These are phyloP conservation scores for Orchestes rusci DNA, from an alignment of 2,888 invertebrate species.

Conservation along the genomic window DNA sequence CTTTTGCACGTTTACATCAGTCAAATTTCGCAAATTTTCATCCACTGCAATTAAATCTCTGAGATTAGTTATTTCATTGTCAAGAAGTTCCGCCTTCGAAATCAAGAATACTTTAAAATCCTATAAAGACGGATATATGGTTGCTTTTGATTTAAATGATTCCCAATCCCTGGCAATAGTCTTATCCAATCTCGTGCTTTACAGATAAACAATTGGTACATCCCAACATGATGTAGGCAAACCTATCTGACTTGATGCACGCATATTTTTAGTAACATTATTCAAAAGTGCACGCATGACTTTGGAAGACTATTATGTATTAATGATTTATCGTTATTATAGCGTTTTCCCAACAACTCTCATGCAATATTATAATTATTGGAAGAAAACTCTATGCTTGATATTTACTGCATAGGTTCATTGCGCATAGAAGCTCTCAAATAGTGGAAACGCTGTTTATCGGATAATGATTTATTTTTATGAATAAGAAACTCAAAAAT, in stretches of 20 bases:
- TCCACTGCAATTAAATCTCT: slow-evolving; percentile 7
- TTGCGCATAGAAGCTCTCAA: too few relatives aligned
- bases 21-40: too few relatives aligned
- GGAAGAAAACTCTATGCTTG: slow-evolving; percentile 1
- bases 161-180: slow-evolving; percentile 16
- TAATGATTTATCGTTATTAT: slow-evolving; percentile 17
- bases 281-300: too few relatives aligned
- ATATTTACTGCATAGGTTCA: too few relatives aligned
- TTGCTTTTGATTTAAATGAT: slow-evolving; percentile 7
- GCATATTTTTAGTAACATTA: too few relatives aligned
- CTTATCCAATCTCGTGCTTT: slow-evolving; percentile 16
- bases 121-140: slow-evolving; percentile 9
- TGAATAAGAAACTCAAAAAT: slow-evolving; percentile 17
- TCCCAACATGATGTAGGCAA: slow-evolving; percentile 6
- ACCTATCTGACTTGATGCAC: slow-evolving; percentile 9
- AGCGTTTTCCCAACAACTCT: slow-evolving; percentile 15
- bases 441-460: too few relatives aligned
- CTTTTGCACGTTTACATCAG: too few relatives aligned
- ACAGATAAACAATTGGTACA: slow-evolving; percentile 18
- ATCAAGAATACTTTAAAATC: slow-evolving; percentile 16
- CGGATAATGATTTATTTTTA: slow-evolving; percentile 18
- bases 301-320: slow-evolving; percentile 19
- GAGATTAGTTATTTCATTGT: slow-evolving; percentile 2
- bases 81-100: slow-evolving; percentile 17
- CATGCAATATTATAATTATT: slow-evolving; percentile 18